These are phyloP conservation scores for Nephila pilipes DNA, from an alignment of 1,140 invertebrate genomes.

Conservation along the genomic window DNA sequence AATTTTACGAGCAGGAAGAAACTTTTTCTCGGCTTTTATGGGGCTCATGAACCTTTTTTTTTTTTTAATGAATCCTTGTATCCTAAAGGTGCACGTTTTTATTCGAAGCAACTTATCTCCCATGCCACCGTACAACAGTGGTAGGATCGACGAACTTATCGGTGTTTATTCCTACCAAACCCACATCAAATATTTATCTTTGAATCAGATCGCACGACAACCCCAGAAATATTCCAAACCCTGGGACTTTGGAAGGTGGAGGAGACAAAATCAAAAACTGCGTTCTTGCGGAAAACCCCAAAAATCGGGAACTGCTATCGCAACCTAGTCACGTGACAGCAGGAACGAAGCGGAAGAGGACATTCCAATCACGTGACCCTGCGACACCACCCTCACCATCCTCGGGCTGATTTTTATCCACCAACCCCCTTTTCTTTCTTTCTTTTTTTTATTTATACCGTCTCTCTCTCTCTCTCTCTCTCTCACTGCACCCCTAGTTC, in stretches of 20 bases:
- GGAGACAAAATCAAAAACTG: slow-evolving; percentile 61
- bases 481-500: background rate
- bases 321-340: slow-evolving; percentile 54
- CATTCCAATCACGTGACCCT: slow-evolving; percentile 70
- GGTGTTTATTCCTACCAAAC: background rate
- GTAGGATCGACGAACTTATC: background rate
- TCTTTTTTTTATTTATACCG: background rate
- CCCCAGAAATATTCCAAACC: slow-evolving; percentile 23
- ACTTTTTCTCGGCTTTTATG: no score
- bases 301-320: background rate
- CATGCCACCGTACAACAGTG: no score
- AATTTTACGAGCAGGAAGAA: no score
- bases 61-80: no score
- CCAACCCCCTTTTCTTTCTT: background rate
- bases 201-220: slow-evolving; percentile 24
- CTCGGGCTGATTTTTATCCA: background rate
- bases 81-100: no score
- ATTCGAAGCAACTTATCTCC: no score
- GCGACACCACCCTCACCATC: background rate
- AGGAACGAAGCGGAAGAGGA: slow-evolving; percentile 44
- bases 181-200: slow-evolving; percentile 47
- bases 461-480: no score
- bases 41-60: no score
- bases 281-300: slow-evolving; percentile 55
- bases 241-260: background rate